phyloP scores from a whole-genome alignment of 2,113 vertebrate genomes.

The Argyrosomus japonicus region DNA sequence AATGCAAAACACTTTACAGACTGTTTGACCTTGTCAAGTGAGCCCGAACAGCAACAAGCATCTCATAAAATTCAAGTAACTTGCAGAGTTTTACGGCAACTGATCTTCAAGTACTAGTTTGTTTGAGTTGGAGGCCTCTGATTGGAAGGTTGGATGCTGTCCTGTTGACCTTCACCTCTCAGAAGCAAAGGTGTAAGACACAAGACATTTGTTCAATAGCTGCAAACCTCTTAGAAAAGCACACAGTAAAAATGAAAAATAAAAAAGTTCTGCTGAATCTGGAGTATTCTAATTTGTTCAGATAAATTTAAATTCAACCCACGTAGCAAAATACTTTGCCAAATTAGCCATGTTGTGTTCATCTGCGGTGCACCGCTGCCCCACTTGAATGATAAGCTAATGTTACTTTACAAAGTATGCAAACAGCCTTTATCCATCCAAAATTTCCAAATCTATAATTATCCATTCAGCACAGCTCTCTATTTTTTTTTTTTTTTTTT shows the following conservation, averaged over 20 bases:
- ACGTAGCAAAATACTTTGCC: background rate
- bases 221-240: too few relatives aligned
- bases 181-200: too few relatives aligned
- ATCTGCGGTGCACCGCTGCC: background rate
- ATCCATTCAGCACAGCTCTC: background rate
- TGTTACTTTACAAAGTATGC: background rate
- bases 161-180: too few relatives aligned
- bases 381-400: background rate
- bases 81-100: conserved; percentile 1
- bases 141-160: background rate
- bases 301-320: background rate
- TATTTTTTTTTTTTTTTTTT: background rate
- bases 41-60: conserved; percentile 16
- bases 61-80: conserved; percentile 34
- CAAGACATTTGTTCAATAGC: too few relatives aligned
- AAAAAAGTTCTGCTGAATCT: too few relatives aligned
- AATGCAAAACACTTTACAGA: conserved; percentile 14
- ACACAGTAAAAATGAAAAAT: too few relatives aligned
- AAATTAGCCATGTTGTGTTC: background rate
- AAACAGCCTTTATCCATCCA: background rate
- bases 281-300: too few relatives aligned
- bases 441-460: background rate
- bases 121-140: conserved; percentile 13
- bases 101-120: conserved; percentile 2
- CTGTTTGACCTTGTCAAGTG: conserved; percentile 8